Percentiles rank a stretch among this genome's conserved stretches.
phyloP scores from a whole-genome alignment of 1,140 invertebrate genomes.

The Nephotettix cincticeps region DNA sequence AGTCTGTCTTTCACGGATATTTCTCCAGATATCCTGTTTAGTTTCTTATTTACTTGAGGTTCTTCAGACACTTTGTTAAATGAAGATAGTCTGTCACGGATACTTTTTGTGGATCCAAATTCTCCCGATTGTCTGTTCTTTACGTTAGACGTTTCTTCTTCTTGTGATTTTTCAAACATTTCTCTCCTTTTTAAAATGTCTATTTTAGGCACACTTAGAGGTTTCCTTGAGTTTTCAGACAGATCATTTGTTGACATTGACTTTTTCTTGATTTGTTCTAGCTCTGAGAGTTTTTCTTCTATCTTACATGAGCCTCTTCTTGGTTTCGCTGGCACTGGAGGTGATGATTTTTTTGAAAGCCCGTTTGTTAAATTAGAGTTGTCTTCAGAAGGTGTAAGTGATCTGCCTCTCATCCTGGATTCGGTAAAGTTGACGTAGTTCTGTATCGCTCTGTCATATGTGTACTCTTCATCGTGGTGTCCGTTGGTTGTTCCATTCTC shows the following conservation, averaged over 20 bases:
- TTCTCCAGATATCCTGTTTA: constrained; percentile 39
- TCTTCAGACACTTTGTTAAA: constrained; percentile 56
- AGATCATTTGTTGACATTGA: constrained; percentile 29
- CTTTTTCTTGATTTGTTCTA: constrained; percentile 46
- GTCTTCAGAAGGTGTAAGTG: constrained; percentile 46
- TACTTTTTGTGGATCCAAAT: constrained; percentile 61
- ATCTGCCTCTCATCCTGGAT: constrained; percentile 43
- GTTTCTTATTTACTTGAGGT: constrained; percentile 40
- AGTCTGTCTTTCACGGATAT: constrained; percentile 39
- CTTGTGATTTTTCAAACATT: constrained; percentile 65
- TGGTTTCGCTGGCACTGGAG: constrained; percentile 33
- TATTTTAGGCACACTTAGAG: constrained; percentile 69
- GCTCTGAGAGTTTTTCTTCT: constrained; percentile 53
- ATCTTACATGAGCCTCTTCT: constrained; percentile 36
- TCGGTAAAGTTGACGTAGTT: constrained; percentile 72
- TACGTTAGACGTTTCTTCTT: constrained; percentile 24
- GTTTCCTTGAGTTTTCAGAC: constrained; percentile 46
- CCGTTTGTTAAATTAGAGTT: constrained; percentile 51
- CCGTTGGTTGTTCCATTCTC: constrained; percentile 26
- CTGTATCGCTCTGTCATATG: constrained; percentile 82
- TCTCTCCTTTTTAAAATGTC: constrained; percentile 79
- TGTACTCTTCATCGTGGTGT: constrained; percentile 69
- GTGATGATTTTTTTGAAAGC: constrained; percentile 38
- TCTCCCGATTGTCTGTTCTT: constrained; percentile 49
- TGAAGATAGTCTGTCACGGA: constrained; percentile 67